Evolutionary conservation across 2,888 invertebrate species (phyloP).

Genomic region (Xestia c-nigrum): DNA sequence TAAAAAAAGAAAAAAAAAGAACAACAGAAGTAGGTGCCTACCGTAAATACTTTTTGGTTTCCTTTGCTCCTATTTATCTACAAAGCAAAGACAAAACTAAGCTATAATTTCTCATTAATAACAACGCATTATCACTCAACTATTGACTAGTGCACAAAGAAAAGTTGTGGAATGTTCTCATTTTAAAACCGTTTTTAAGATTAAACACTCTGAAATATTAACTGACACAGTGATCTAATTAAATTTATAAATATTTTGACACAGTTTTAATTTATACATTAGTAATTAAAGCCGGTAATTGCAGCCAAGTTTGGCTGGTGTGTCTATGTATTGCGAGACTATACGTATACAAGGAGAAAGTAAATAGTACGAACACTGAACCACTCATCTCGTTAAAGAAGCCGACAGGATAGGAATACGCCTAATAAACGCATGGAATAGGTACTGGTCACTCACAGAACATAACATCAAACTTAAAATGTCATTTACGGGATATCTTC

Average conservation of each 20-base stretch:
- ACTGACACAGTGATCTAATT: slow-evolving; percentile 19
- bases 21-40: not conserved
- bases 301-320: slow-evolving; percentile 7
- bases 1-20: too few relatives aligned
- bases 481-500: too few relatives aligned
- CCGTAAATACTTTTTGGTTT: not conserved
- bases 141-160: not conserved
- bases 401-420: not conserved
- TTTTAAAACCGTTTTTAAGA: not conserved
- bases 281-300: slow-evolving; percentile 7
- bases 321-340: not conserved
- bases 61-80: not conserved
- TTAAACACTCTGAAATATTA: not conserved
- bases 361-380: not conserved
- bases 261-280: slow-evolving; percentile 19
- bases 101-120: not conserved
- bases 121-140: not conserved
- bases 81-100: not conserved
- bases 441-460: not conserved
- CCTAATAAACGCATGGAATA: not conserved
- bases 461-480: not conserved
- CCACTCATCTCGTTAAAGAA: not conserved
- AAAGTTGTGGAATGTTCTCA: not conserved
- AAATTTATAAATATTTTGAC: slow-evolving; percentile 33
- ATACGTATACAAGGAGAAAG: not conserved